Base-by-base conservation (phyloP, 2,888 invertebrate species). In the Caenorhabditis angaria region DNA sequence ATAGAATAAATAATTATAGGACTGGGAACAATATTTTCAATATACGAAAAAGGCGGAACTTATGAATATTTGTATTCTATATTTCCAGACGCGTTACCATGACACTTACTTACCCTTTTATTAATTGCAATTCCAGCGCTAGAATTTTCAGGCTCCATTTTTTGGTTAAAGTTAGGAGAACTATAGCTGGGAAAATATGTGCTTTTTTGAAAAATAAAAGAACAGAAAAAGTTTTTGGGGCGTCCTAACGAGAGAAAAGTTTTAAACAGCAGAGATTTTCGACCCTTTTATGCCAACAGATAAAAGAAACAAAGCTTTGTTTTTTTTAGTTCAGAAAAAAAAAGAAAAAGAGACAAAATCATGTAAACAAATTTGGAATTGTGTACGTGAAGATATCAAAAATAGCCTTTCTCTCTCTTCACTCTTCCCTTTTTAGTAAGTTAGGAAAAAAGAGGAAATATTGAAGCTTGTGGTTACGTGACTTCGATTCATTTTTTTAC, bases 221-320 rank as follows among this genome's bases (percentile, higher is more conserved):
- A 41, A 41, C 41, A 41, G 14, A 41, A 41, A 41, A 41, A 18
- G 18, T 41, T 41, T 41, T 41, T 41, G 41, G 6, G 8, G 41
- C 32, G 10, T 41, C 18, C 61, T 64, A 69, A 64, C 69, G 60
- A 64, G 64, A 54, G 56, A 54, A 64, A 70, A 64, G 64, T 70
- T 70, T 70, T 61, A 64, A 70, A 70, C 63, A 65, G 61, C 69
- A 64, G 60, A 61, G 64, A 47, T 61, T 70, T 70, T 61, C 56
- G 60, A 32, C 32, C n/a, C n/a, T n/a, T n/a, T n/a, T n/a, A n/a
- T n/a, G n/a, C n/a, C n/a, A n/a, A n/a, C n/a, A n/a, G n/a, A n/a
- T n/a, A n/a, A n/a, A n/a, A n/a, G n/a, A n/a, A n/a, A n/a, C n/a
- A n/a, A n/a, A n/a, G n/a, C n/a, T n/a, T n/a, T n/a, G n/a, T n/a